Percentiles rank a stretch among this genome's conserved stretches.
Conservation (phyloP, 2,888 invertebrate genomes). For the Watsonalla cultraria region DNA sequence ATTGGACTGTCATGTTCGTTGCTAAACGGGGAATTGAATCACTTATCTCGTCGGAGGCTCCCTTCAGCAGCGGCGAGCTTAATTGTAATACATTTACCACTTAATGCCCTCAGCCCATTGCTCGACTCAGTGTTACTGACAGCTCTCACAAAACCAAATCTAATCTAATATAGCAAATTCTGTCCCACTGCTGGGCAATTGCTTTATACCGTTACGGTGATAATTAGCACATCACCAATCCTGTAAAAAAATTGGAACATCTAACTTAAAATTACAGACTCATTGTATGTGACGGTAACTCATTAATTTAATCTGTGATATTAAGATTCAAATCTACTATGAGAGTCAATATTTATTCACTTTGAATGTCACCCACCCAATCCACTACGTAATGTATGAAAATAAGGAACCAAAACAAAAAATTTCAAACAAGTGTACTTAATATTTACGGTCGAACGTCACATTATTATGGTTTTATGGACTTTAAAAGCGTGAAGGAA, state of each 20-base stretch:
- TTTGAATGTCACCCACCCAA: too few relatives aligned
- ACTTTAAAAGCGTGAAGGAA: neutral
- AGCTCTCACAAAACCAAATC: neutral
- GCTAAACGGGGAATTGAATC: neutral
- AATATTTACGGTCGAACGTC: slow-evolving; percentile 26
- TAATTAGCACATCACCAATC: too few relatives aligned
- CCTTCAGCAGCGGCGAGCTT: neutral
- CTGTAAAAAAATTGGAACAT: too few relatives aligned
- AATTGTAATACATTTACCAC: slow-evolving; percentile 1
- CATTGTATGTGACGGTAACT: too few relatives aligned
- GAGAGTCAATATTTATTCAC: too few relatives aligned
- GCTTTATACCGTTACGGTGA: too few relatives aligned
- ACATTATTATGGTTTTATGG: slow-evolving; percentile 18
- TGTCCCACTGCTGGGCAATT: too few relatives aligned
- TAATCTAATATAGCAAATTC: too few relatives aligned
- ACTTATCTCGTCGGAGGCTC: neutral
- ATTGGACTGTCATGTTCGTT: neutral
- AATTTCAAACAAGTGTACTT: slow-evolving; percentile 13
- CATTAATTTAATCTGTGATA: too few relatives aligned
- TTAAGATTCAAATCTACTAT: too few relatives aligned
- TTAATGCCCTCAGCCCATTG: neutral
- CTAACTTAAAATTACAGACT: too few relatives aligned
- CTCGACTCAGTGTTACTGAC: neutral
- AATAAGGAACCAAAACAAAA: neutral
- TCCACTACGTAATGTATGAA: neutral